Evolutionary conservation across 2,888 invertebrate species (phyloP).

Genomic region (Lucinisca nassula): DNA sequence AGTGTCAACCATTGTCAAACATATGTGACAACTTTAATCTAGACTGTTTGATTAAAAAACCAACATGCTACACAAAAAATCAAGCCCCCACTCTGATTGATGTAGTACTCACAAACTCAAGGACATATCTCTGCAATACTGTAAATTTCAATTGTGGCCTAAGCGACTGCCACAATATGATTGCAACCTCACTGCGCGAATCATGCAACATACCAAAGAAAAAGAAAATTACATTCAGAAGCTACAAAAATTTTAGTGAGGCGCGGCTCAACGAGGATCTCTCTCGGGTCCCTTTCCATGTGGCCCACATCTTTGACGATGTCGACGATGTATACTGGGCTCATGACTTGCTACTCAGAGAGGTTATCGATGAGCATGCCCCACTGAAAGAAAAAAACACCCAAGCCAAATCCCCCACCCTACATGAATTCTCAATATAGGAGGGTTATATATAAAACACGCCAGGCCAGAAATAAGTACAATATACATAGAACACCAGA

Average conservation of each 20-base stretch:
- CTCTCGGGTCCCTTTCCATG: background rate
- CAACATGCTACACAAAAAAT: background rate
- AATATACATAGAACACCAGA: too few relatives aligned
- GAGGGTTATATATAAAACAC: too few relatives aligned
- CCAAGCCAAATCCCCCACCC: too few relatives aligned
- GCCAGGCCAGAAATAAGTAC: too few relatives aligned
- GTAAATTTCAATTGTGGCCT: slow-evolving; percentile 17
- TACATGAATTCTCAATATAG: too few relatives aligned
- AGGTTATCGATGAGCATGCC: too few relatives aligned
- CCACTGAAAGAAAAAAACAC: too few relatives aligned
- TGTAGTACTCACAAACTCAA: slow-evolving; percentile 19
- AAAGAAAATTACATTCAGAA: background rate
- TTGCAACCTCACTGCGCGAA: slow-evolving; percentile 1
- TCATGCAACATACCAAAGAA: background rate
- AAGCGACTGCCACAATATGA: slow-evolving; percentile 33
- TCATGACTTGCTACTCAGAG: too few relatives aligned
- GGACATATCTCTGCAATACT: background rate
- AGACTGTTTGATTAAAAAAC: background rate
- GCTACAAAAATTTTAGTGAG: slow-evolving; percentile 12
- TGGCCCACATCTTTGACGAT: too few relatives aligned
- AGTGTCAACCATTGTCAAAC: background rate
- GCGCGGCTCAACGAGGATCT: background rate
- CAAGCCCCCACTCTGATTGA: slow-evolving; percentile 15
- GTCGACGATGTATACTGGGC: too few relatives aligned
- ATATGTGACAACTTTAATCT: background rate